Percentiles rank a stretch among this genome's conserved stretches.
phyloP scores from a whole-genome alignment of 2,113 vertebrate species.

The Clarias macrocephalus region DNA sequence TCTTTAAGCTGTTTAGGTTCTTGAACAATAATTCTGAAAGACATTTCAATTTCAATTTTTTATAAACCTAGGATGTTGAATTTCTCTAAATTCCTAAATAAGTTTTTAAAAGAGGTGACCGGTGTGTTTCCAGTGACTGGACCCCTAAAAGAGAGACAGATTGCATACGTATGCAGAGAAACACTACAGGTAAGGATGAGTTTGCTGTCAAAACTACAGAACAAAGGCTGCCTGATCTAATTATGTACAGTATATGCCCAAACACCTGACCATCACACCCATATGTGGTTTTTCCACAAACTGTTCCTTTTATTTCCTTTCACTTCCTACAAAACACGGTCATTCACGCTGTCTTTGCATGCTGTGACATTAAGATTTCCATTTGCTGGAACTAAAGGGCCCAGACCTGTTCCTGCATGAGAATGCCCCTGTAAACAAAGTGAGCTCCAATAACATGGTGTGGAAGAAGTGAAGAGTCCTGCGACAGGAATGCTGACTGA shows the following conservation, averaged over 20 bases:
- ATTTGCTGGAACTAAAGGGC: background rate
- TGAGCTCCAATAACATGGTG: background rate
- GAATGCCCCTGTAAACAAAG: background rate
- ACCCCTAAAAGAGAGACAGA: slow-evolving; percentile 77
- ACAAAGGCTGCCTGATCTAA: background rate
- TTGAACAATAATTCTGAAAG: background rate
- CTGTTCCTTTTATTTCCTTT: background rate
- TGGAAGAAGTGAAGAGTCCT: background rate
- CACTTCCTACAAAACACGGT: too few relatives aligned
- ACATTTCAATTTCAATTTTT: background rate
- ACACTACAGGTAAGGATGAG: slow-evolving; percentile 71
- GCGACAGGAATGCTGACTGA: background rate
- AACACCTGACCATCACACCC: background rate
- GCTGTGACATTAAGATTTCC: background rate
- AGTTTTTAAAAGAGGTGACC: slow-evolving; percentile 12
- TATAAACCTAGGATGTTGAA: background rate
- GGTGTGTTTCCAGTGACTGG: slow-evolving; percentile 68
- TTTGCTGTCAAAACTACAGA: background rate
- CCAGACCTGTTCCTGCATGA: background rate
- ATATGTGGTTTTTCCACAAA: background rate
- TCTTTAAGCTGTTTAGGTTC: background rate
- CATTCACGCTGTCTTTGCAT: background rate
- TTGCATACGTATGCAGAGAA: slow-evolving; percentile 77
- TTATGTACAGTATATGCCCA: background rate
- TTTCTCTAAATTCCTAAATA: background rate